These are phyloP conservation scores for Drosophila cardini DNA, from an alignment of 1,140 invertebrate genomes.

Conservation along the genomic window DNA sequence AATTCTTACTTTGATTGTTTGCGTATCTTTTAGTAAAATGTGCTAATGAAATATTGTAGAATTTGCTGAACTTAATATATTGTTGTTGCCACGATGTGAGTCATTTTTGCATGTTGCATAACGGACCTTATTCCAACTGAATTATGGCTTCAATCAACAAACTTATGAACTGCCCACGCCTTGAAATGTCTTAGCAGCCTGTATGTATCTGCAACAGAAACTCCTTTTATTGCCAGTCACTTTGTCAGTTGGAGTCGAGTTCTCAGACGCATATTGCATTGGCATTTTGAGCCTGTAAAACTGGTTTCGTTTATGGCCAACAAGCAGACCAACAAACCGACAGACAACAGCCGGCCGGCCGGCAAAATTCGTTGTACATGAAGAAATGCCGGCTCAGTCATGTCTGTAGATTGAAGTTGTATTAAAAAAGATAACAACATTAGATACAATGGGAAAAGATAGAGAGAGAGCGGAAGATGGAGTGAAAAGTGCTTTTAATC, in stretches of 20 bases:
- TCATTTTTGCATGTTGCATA: slow-evolving; percentile 49
- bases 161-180: slow-evolving; percentile 47
- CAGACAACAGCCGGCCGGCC: slow-evolving; percentile 32
- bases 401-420: slow-evolving; percentile 56
- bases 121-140: slow-evolving; percentile 17
- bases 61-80: slow-evolving; percentile 29
- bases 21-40: slow-evolving; percentile 1
- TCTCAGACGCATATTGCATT: slow-evolving; percentile 27
- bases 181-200: slow-evolving; percentile 20
- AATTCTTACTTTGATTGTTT: not conserved
- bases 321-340: not conserved
- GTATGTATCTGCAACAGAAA: slow-evolving; percentile 16
- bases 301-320: slow-evolving; percentile 40
- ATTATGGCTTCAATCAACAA: slow-evolving; percentile 51
- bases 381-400: slow-evolving; percentile 36
- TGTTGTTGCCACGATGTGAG: slow-evolving; percentile 13
- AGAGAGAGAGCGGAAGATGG: not conserved
- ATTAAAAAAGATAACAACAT: slow-evolving; percentile 55
- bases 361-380: slow-evolving; percentile 41
- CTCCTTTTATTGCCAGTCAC: slow-evolving; percentile 54
- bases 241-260: slow-evolving; percentile 21
- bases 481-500: slow-evolving; percentile 53
- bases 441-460: slow-evolving; percentile 19
- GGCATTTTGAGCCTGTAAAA: slow-evolving; percentile 33
- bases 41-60: slow-evolving; percentile 44